Evolutionary conservation across 2,888 invertebrate genomes (phyloP).

Genomic region (Brachycybe producta): DNA sequence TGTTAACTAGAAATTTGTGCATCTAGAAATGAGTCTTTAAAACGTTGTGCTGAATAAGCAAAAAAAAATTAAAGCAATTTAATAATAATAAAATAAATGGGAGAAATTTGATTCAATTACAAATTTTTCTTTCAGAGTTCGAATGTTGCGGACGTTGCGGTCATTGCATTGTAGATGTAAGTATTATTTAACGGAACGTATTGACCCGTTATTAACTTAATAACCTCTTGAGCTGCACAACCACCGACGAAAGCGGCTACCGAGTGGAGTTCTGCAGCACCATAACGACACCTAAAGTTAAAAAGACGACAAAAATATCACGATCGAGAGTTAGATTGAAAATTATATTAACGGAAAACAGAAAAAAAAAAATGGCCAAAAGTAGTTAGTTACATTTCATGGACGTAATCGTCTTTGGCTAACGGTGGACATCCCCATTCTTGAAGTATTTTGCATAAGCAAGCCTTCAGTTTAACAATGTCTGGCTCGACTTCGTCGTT

Average conservation of each 20-base stretch:
- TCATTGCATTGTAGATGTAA: constrained; percentile 87
- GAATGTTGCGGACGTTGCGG: constrained; percentile 68
- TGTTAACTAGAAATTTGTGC: too few relatives aligned
- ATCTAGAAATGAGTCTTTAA: too few relatives aligned
- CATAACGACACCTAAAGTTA: constrained; percentile 57
- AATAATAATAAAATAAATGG: too few relatives aligned
- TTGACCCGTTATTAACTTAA: constrained; percentile 88
- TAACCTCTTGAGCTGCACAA: constrained; percentile 87
- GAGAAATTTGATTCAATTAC: too few relatives aligned
- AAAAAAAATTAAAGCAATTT: too few relatives aligned
- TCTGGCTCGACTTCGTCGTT: constrained; percentile 77
- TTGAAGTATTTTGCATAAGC: constrained; percentile 54
- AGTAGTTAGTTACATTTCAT: constrained; percentile 53
- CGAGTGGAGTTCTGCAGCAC: constrained; percentile 86
- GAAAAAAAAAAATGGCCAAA: not conserved
- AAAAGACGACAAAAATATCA: not conserved
- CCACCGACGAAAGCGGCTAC: constrained; percentile 85
- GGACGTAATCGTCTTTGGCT: constrained; percentile 81
- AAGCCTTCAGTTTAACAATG: constrained; percentile 67
- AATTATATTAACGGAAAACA: not conserved
- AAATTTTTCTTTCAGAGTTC: constrained; percentile 60
- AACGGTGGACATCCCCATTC: constrained; percentile 71
- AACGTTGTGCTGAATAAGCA: too few relatives aligned
- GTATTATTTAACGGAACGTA: constrained; percentile 93
- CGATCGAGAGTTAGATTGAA: not conserved